Conservation (phyloP, 2,888 invertebrate genomes). For the Seira musarum region DNA sequence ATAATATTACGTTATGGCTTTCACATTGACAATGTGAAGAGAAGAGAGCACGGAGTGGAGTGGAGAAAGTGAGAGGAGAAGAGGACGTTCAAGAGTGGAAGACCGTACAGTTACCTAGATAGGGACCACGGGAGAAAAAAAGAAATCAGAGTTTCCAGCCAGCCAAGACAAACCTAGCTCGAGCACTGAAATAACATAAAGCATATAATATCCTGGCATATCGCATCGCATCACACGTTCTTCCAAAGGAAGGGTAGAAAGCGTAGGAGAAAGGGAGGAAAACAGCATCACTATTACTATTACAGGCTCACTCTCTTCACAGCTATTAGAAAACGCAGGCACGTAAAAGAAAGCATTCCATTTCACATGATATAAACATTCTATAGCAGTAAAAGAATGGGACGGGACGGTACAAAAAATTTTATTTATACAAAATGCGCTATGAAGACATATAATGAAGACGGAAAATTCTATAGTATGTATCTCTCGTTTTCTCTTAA, state of each 20-base stretch:
- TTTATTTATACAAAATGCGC: not conserved
- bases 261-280: not conserved
- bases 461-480: not conserved
- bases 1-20: conserved; percentile 40
- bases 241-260: not conserved
- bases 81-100: conserved; percentile 33
- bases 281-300: not conserved
- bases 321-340: conserved; percentile 9
- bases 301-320: conserved; percentile 21
- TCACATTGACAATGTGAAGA: conserved; percentile 59
- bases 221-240: not conserved
- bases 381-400: conserved; percentile 1
- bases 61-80: conserved; percentile 36
- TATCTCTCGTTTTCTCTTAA: not conserved
- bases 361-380: conserved; percentile 12
- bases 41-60: conserved; percentile 43
- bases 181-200: not conserved
- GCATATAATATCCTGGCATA: not conserved
- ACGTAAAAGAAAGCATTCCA: conserved; percentile 9
- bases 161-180: not conserved
- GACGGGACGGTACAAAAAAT: not conserved
- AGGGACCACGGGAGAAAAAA: conserved; percentile 4
- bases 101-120: not conserved
- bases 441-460: not conserved
- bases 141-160: conserved; percentile 41